Evolutionary conservation across 2,797 vertebrate species (phyloP), one percentile per base, ranked within the genome.

Genomic region (Anabacerthia variegaticeps): DNA sequence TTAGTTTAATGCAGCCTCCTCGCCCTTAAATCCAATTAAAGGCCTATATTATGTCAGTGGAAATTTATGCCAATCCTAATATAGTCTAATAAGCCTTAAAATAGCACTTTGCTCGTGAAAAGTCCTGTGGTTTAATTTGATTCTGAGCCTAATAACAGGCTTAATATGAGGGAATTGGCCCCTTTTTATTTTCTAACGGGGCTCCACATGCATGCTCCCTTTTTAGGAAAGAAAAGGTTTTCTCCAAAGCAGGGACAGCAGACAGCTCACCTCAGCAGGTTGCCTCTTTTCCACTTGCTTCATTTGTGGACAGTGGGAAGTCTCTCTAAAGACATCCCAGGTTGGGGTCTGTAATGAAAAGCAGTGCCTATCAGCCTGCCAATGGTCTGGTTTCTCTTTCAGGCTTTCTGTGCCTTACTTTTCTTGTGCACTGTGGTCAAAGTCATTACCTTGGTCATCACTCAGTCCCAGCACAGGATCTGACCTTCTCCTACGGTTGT

Each of bases 61-160:
- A 97, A 98, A 98, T 98, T 98, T 98, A 98, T 98, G 98, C 98
- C 98, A 98, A 98, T 98, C 98, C 98, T 98, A 98, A 98, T 98
- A 98, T 97, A 98, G 97, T 96, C 97, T 98, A 98, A 98, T 98
- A 98, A 98, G 97, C 97, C 98, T 98, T 98, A 98, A 98, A 98
- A 98, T 98, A 98, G 98, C 97, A 97, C 97, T 97, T 96, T 95
- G 96, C 80, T 95, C 92, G 97, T 97, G 97, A 98, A 98, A 98
- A 98, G 97, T 97, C 98, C 97, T 97, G 96, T 97, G 96, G 97
- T 98, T 98, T 98, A 98, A 98, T 98, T 98, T 98, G 98, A 98
- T 98, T 98, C 97, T 87, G 96, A 97, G 97, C 95, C 97, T 98
- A 98, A 98, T 98, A 98, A 98, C 97, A 97, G 96, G 91, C 96